These are phyloP conservation scores for Deilephila porcellus DNA, from an alignment of 2,888 invertebrate genomes.

Conservation along the genomic window DNA sequence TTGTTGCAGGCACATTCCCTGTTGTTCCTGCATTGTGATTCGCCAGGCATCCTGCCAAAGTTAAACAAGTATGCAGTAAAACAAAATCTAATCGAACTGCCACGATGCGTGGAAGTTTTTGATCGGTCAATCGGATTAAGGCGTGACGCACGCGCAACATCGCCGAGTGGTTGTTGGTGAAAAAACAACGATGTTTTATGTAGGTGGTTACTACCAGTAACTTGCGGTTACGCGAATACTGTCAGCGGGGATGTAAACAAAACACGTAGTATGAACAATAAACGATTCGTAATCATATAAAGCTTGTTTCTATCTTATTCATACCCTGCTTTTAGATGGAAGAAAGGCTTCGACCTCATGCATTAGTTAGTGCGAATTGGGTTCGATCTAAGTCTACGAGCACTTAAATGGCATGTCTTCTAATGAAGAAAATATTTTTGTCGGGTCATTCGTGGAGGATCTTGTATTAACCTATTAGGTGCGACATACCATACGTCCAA, in stretches of 20 bases:
- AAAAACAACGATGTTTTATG: conserved; percentile 7
- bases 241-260: conserved; percentile 3
- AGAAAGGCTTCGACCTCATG: background rate
- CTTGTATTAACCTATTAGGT: too few species aligned
- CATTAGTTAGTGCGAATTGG: background rate
- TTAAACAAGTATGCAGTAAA: conserved; percentile 52
- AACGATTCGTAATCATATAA: background rate
- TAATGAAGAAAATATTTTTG: too few species aligned
- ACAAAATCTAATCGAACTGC: conserved; percentile 54
- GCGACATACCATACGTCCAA: too few species aligned
- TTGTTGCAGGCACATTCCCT: conserved; percentile 38
- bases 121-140: conserved; percentile 25
- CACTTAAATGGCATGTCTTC: too few species aligned
- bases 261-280: background rate
- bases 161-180: conserved; percentile 2
- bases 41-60: conserved; percentile 62
- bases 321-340: background rate
- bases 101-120: conserved; percentile 58
- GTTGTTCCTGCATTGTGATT: conserved; percentile 41
- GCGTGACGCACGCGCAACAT: conserved; percentile 20
- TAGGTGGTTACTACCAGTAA: conserved; percentile 16
- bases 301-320: background rate
- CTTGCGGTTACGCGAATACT: background rate
- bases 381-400: too few species aligned
- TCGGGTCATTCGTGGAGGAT: too few species aligned